Base-by-base conservation (phyloP, 2,888 invertebrate genomes). In the Athalia rosae region DNA sequence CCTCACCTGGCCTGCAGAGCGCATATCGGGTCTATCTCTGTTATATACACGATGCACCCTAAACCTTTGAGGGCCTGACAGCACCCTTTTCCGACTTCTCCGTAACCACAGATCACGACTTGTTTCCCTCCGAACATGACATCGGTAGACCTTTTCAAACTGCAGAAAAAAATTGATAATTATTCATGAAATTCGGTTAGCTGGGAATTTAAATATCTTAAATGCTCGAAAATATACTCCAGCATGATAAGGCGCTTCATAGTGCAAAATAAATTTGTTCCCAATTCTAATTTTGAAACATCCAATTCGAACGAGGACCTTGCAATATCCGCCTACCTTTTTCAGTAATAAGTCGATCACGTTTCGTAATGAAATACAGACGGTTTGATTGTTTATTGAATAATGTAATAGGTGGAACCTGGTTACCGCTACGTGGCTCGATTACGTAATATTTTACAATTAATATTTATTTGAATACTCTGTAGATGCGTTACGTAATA, bases 101-200 rank as follows among this genome's bases (percentile, higher is more conserved):
- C 99, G 88, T 98, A 99, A 0, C 99, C 99, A 89, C 98, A 98
- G 61, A 99, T 95, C 0, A 97, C 95, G 0, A 98, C 97, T 91
- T 98, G 98, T 88, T 99, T 98, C 0, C 99, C 99, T 13, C 98
- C 98, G 89, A 99, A 98, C 99, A 99, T 99, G 9, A 98, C 94
- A 87, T 99, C 99, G 4, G 97, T 97, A 53, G 97, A 96, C 79
- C 97, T 92, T 90, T 97, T 97, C 79, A 96, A 88, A 76, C 96
- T 96, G 83, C 89, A 69, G 77, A 43, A 69, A 79, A 28, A 28
- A 28, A 28, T 28, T 28, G 28, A 28, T 28, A 28, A 28, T 28
- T 28, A 28, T 43, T n/a, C 6, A 11, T 43, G 58, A 71, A n/a
- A 58, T 71, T 56, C 45, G 53, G 6, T 67, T 3, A 9, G 7